Conservation (phyloP, 2,113 vertebrate genomes). For the Penelope pileata region DNA sequence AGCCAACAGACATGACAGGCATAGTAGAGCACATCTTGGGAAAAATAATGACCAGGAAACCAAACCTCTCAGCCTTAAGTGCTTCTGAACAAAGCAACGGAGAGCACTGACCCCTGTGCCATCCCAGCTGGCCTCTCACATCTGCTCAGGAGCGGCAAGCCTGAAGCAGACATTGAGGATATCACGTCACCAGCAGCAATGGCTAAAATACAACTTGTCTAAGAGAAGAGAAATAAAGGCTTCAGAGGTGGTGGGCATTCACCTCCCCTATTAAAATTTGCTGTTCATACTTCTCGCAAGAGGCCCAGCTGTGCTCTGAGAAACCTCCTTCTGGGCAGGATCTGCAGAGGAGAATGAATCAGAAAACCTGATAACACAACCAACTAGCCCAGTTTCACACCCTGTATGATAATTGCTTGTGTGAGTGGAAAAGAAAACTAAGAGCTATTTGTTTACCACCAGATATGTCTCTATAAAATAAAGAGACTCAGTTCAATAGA, state of each 20-base stretch:
- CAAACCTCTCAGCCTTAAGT: neutral
- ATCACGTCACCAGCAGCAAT: neutral
- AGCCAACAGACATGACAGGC: neutral
- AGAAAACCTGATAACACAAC: neutral
- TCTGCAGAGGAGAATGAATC: neutral
- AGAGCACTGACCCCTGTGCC: neutral
- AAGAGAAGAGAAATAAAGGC: neutral
- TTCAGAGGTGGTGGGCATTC: neutral
- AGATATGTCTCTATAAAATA: neutral
- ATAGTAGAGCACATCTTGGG: neutral
- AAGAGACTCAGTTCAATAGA: neutral
- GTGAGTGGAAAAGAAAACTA: neutral
- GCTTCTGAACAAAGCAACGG: neutral
- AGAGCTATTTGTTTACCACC: neutral
- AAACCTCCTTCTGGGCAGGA: neutral
- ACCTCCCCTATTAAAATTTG: neutral
- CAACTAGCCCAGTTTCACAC: neutral
- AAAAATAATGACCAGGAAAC: neutral
- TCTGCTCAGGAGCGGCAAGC: neutral
- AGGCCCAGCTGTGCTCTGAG: neutral
- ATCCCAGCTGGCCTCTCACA: neutral
- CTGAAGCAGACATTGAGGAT: neutral
- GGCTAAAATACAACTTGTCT: neutral
- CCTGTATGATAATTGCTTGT: neutral
- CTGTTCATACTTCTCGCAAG: neutral